Evolutionary conservation across 2,797 vertebrate genomes (phyloP).

Genomic region (Acanthis flammea): DNA sequence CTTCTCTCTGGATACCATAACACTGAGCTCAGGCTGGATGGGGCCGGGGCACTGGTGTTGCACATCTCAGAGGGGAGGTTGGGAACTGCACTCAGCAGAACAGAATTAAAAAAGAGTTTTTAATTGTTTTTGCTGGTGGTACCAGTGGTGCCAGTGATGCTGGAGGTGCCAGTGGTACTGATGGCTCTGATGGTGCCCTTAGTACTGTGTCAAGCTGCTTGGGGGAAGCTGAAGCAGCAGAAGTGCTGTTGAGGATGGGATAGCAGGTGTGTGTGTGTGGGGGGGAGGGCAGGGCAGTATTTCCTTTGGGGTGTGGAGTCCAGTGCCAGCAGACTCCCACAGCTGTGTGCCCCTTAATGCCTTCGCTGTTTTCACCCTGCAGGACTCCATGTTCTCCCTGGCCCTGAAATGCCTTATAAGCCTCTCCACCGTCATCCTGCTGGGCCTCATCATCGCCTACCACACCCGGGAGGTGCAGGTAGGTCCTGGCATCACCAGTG

Average conservation of each 20-base stretch:
- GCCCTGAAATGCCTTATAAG: conserved; percentile 96
- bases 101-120: fast-evolving
- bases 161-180: not conserved
- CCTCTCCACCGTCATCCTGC: conserved; percentile 92
- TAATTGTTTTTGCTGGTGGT: not conserved
- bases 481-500: not conserved
- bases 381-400: conserved; percentile 91
- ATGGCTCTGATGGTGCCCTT: not conserved
- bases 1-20: not conserved
- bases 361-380: conserved; percentile 8
- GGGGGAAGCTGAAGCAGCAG: not conserved
- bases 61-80: not conserved
- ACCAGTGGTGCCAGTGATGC: not conserved
- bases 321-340: fast-evolving
- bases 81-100: not conserved
- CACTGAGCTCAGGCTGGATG: not conserved
- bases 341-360: not conserved
- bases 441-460: conserved; percentile 97
- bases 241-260: fast-evolving
- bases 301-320: not conserved
- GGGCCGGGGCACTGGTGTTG: not conserved
- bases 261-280: no score
- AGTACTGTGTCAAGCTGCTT: fast-evolving
- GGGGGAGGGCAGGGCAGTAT: not conserved
- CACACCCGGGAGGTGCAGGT: conserved; percentile 98